Evolutionary conservation across 2,888 invertebrate genomes (phyloP).

Genomic region (Thymelicus acteon): DNA sequence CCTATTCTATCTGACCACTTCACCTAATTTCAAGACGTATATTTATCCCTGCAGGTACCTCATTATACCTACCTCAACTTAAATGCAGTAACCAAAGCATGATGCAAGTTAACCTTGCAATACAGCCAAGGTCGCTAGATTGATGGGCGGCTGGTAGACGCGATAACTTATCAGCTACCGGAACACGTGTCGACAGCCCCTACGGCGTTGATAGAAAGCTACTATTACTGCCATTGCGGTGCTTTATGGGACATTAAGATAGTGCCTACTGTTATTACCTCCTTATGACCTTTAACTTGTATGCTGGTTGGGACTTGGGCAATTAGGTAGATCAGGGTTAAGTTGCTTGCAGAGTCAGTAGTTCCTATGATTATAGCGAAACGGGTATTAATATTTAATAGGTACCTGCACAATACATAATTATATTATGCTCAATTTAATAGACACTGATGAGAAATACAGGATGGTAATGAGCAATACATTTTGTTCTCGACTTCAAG

Average conservation of each 20-base stretch:
- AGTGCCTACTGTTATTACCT: conserved; percentile 8
- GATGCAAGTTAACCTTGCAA: conserved; percentile 24
- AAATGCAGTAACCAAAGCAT: not conserved
- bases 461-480: too few relatives aligned
- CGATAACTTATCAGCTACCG: conserved; percentile 22
- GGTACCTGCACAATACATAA: too few relatives aligned
- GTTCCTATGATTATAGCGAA: too few relatives aligned
- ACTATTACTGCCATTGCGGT: conserved; percentile 29
- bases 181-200: conserved; percentile 30
- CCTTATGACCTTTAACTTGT: conserved; percentile 8
- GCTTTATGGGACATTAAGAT: conserved; percentile 26
- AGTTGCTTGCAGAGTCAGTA: not conserved
- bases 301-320: not conserved
- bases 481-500: too few relatives aligned
- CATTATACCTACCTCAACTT: not conserved
- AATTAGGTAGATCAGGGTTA: not conserved
- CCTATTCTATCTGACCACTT: not conserved
- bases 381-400: too few relatives aligned
- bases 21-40: too few relatives aligned
- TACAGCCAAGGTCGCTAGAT: conserved; percentile 24
- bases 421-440: too few relatives aligned
- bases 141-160: conserved; percentile 17
- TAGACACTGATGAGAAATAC: too few relatives aligned
- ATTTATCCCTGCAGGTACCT: too few relatives aligned
- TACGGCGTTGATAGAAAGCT: conserved; percentile 29